Percentiles rank a stretch among this genome's conserved stretches.
Conservation (phyloP, 2,888 invertebrate genomes). For the Caenorhabditis japonica region DNA sequence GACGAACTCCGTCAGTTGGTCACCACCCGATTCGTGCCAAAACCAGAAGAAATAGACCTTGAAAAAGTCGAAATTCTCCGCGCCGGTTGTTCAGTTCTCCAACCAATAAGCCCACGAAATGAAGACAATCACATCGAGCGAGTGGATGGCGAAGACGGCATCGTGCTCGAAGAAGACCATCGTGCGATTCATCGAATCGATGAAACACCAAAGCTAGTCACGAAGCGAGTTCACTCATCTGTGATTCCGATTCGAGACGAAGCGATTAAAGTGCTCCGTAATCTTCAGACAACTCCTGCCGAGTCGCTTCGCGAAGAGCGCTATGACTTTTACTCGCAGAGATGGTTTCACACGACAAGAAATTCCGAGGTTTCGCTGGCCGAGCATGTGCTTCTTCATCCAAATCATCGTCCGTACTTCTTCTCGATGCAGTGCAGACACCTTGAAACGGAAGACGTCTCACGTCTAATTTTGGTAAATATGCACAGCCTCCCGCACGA, state of each 20-base stretch:
- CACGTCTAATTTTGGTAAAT: conserved; percentile 24
- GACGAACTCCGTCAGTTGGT: conserved; percentile 7
- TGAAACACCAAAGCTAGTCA: conserved; percentile 47
- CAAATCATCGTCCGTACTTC: conserved; percentile 33
- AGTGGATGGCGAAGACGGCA: conserved; percentile 23
- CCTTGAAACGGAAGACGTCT: conserved; percentile 25
- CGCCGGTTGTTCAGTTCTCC: conserved; percentile 30
- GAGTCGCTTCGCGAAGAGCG: conserved; percentile 3
- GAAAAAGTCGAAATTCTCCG: conserved; percentile 16
- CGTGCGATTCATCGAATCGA: conserved; percentile 29
- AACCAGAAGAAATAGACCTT: not conserved
- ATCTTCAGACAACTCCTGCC: conserved; percentile 8
- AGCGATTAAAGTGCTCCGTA: conserved; percentile 37
- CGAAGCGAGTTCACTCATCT: conserved; percentile 2
- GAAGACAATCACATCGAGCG: conserved; percentile 13
- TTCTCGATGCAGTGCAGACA: conserved; percentile 40
- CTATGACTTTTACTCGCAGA: conserved; percentile 20
- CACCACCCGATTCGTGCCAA: conserved; percentile 15
- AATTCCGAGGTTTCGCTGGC: conserved; percentile 25
- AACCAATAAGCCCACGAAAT: not conserved
- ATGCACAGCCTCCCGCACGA: too few relatives aligned
- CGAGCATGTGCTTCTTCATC: conserved; percentile 40
- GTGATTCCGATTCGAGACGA: conserved; percentile 14
- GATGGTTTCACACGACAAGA: conserved; percentile 46
- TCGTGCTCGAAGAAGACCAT: conserved; percentile 24